Evolutionary conservation across 2,888 invertebrate species (phyloP), one percentile per base, ranked within the genome.

Genomic region (Pimpla rufipes): DNA sequence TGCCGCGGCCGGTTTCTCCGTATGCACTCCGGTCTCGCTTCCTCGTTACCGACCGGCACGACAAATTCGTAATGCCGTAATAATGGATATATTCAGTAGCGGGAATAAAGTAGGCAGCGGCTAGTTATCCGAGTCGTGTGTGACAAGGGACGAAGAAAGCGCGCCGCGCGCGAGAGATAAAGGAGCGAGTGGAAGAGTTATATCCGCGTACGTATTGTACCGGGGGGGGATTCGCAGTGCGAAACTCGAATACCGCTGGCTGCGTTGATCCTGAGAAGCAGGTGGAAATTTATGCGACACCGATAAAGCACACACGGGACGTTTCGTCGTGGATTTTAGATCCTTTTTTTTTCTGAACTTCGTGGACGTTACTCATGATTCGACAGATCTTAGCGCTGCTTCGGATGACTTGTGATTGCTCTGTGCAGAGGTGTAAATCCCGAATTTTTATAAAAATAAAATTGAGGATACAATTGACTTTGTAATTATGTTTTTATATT

Each of bases 51-150:
- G 84, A 87, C 81, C 80, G 80, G 57, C 45, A 81, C 81, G 86
- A 85, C 88, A 78, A 88, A 88, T 89, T n/a, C 86, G 88, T 89
- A 89, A 89, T 88, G 87, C 85, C 84, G 79, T 87, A 89, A 90
- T 90, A 90, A 90, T 89, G 88, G 88, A 89, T 87, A 89, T 88
- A 76, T 66, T 40, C 62, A 80, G 85, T 74, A 83, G 62, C 62
- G 57, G 29, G 45, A 23, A 29, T 74, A 62, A 62, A 50, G 77
- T 18, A 67, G 71, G 78, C 88, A 89, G 90, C 90, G 89, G 90
- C 90, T 7, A 90, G 90, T 90, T 90, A 90, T 90, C 90, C 89
- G 87, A 86, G 79, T 57, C 66, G 70, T 70, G 78, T 68, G 68
- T 45, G 50, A 50, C 18, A 74, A 45, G 50, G 70, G 71, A 7